Evolutionary conservation across 2,797 vertebrate genomes (phyloP), one percentile per base, ranked within the genome.

Genomic region (Takifugu ocellatus): DNA sequence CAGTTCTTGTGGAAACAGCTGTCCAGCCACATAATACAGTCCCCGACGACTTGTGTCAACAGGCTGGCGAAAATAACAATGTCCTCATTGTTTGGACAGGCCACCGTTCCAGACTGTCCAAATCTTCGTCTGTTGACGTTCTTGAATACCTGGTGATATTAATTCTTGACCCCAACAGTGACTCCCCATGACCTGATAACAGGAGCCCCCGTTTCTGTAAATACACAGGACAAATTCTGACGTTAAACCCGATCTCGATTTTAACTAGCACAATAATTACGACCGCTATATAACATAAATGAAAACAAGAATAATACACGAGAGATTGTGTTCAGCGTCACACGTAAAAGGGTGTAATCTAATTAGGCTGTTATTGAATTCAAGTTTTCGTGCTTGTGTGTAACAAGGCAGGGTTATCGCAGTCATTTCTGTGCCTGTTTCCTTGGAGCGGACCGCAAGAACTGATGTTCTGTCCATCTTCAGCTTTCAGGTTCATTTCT

Each of bases 81-180:
- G 89, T 89, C 89, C 81, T 88, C 74, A 84, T 90, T 93, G 90
- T 94, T 94, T 94, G 84, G 84, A 92, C 73, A 93, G 87, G 87
- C 88, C 86, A 88, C 88, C 72, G 75, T 85, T 92, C 92, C 87
- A 93, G 90, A 92, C 89, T 80, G 84, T 82, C 84, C 66, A 81
- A 85, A 88, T 82, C 90, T 87, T 6, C 81, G 88, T 78, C 84
- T 91, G 91, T 92, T 94, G 94, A 93, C 79, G 69, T 87, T 87
- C 58, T 85, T 84, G 88, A 92, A 92, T 89, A 81, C 87, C 89
- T 78, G 87, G 80, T 83, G 72, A 87, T 87, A 90, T 91, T 84
- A 86, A 87, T 84, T 88, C 56, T 69, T 10, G 83, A 74, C 62
- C 76, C 50, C 56, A 57, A 77, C 84, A 75, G 75, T 87, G 82